Percentiles rank a stretch among this genome's conserved stretches.
phyloP scores from a whole-genome alignment of 2,797 vertebrate species.

The Eulemur rubriventer region DNA sequence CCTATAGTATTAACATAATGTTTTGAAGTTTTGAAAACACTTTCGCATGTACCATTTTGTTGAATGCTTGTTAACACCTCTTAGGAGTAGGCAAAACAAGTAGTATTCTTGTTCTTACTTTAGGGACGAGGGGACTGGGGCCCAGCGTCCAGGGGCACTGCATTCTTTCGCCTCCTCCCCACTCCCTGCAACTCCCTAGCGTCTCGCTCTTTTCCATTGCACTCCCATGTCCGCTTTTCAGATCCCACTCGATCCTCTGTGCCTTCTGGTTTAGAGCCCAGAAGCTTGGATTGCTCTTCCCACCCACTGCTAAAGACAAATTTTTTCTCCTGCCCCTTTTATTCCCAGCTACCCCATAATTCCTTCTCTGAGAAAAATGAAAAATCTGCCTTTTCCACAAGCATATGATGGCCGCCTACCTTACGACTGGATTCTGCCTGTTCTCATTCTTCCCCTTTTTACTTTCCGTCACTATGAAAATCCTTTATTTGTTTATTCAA shows the following conservation, averaged over 20 bases:
- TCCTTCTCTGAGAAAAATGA: neutral
- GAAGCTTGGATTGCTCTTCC: neutral
- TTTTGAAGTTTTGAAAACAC: constrained; percentile 26
- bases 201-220: neutral
- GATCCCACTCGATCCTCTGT: neutral
- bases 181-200: too few relatives aligned
- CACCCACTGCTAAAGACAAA: neutral
- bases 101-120: neutral
- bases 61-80: neutral
- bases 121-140: neutral
- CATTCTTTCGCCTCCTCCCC: neutral
- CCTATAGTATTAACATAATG: neutral
- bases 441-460: neutral
- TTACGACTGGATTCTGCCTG: neutral
- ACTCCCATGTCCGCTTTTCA: neutral
- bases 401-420: neutral
- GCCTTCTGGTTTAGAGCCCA: neutral
- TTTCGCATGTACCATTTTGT: neutral
- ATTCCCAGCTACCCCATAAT: neutral
- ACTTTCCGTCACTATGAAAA: neutral
- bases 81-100: neutral
- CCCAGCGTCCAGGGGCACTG: neutral
- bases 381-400: neutral
- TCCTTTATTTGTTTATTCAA: neutral
- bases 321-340: neutral